Percentiles rank a stretch among this genome's conserved stretches.
Conservation (phyloP, 2,888 invertebrate genomes). For the Sycophila texana region DNA sequence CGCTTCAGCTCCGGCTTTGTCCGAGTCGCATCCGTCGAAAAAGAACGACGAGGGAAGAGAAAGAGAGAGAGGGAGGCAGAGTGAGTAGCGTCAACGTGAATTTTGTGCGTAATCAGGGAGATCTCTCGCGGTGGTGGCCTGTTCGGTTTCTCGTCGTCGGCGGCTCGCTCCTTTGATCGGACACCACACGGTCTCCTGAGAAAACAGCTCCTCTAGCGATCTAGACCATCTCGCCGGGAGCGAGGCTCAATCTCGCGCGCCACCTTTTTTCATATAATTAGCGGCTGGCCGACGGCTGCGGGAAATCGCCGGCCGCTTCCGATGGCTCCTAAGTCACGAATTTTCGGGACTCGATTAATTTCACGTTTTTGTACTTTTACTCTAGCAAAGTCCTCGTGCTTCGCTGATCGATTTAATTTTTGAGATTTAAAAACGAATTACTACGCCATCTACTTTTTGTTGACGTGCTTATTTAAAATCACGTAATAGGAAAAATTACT, state of each 20-base stretch:
- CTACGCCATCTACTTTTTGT: too few species aligned
- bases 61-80: slow-evolving; percentile 28
- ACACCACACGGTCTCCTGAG: slow-evolving; percentile 35
- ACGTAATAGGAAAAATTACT: too few species aligned
- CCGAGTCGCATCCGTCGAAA: background rate
- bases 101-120: slow-evolving; percentile 53
- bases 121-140: slow-evolving; percentile 32
- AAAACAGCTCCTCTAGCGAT: slow-evolving; percentile 44
- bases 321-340: too few species aligned
- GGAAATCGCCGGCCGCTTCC: too few species aligned
- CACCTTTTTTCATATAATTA: slow-evolving; percentile 67
- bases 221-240: slow-evolving; percentile 49
- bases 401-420: too few species aligned
- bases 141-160: slow-evolving; percentile 37
- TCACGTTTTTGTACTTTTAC: too few species aligned
- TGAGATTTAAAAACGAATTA: too few species aligned
- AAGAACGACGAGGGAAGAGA: slow-evolving; percentile 25
- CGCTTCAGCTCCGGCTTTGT: slow-evolving; percentile 1
- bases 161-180: slow-evolving; percentile 53
- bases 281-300: slow-evolving; percentile 64
- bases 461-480: too few species aligned
- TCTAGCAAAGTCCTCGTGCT: too few species aligned
- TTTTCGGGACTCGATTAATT: too few species aligned
- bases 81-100: slow-evolving; percentile 43
- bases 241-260: slow-evolving; percentile 8